Evolutionary conservation across 1,140 invertebrate genomes (phyloP), one percentile per base, ranked within the genome.

Genomic region (Eufriesea mexicana): DNA sequence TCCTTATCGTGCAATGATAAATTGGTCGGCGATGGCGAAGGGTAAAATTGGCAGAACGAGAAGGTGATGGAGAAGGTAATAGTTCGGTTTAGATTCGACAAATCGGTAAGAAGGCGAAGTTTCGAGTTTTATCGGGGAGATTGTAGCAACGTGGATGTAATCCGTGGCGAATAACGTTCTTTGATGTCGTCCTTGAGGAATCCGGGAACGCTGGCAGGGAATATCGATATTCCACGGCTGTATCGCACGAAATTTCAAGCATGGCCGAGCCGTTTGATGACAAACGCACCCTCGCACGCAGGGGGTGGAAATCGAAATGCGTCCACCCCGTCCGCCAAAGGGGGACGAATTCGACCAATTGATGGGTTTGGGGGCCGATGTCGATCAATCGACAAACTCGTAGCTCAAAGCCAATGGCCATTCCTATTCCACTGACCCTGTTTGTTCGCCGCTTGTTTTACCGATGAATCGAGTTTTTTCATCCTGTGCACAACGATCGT

Each of bases 291-390:
- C 89, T 83, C 78, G 78, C 81, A 88, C 83, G 84, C 79, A 86
- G 84, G 80, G 87, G 84, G 85, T 87, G 90, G 85, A 90, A 90
- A 89, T 86, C 86, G 85, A 86, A 91, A 89, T 89, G 80, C 86
- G 86, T 85, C 87, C 88, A 86, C 81, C 87, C 87, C 84, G 76
- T 82, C n/a, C 64, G 83, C 84, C 70, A 79, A 72, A 64, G 71
- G 81, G 84, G 84, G 87, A 86, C 76, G 87, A 85, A 87, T 91
- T 91, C 90, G 89, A 91, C 91, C 91, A 91, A 91, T 91, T 91
- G 90, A 90, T 89, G 79, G 88, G 88, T 86, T 87, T 80, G 12
- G 80, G 79, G 85, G 71, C 59, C 62, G 67, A 62, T 74, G 85
- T 79, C 88, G 85, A 89, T 91, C 90, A 91, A 91, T 91, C 90